These are phyloP conservation scores for Diaphora mendica DNA, from an alignment of 2,888 invertebrate species.

Conservation along the genomic window DNA sequence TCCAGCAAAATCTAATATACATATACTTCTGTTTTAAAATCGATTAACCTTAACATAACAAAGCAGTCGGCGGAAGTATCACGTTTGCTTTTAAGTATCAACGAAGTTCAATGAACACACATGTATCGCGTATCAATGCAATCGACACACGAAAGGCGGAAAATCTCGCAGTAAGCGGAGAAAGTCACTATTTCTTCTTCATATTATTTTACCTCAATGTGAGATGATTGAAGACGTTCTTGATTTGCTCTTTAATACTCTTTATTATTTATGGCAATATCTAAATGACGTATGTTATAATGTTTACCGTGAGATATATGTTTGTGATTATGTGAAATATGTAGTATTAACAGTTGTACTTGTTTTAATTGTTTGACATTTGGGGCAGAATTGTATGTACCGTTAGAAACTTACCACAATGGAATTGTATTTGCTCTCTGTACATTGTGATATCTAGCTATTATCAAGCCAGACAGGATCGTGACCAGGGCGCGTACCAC, in stretches of 20 bases:
- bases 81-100: background rate
- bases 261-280: background rate
- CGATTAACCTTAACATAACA: background rate
- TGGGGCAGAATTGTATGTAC: too few relatives aligned
- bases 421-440: slow-evolving; percentile 13
- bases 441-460: slow-evolving; percentile 40
- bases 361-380: too few relatives aligned
- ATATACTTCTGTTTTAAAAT: background rate
- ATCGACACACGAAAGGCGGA: background rate
- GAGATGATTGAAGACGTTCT: background rate
- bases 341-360: too few relatives aligned
- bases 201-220: background rate
- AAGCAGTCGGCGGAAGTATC: background rate
- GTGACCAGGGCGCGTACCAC: slow-evolving; percentile 58
- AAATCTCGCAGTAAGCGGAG: background rate
- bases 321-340: slow-evolving; percentile 1
- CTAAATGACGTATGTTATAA: background rate
- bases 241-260: background rate
- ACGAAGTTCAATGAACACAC: background rate
- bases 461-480: slow-evolving; percentile 60
- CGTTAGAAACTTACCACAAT: background rate
- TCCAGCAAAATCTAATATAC: background rate
- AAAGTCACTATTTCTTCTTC: background rate
- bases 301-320: background rate
- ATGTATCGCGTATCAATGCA: background rate